A percentile compares a stretch with the other conserved stretches of the same genome.
These are phyloP conservation scores for Nesidiocoris tenuis DNA, from an alignment of 2,888 invertebrate genomes.

Conservation along the genomic window DNA sequence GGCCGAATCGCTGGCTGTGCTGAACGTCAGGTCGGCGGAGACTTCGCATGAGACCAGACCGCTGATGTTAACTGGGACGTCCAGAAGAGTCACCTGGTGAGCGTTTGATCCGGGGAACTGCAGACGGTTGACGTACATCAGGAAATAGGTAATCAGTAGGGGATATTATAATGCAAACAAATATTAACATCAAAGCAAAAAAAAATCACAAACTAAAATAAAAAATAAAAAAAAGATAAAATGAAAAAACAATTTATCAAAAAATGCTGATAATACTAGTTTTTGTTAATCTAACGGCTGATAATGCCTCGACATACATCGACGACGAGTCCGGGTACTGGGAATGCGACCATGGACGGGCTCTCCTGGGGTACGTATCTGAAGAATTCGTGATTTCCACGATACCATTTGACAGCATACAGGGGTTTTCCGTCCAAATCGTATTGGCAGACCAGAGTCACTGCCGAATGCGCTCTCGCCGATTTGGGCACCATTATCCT, in stretches of 20 bases:
- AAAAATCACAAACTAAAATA: too few species aligned
- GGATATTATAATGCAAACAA: too few species aligned
- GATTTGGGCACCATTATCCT: slow-evolving; percentile 46
- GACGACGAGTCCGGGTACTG: slow-evolving; percentile 46
- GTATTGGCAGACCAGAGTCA: slow-evolving; percentile 47
- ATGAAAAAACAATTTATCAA: too few species aligned
- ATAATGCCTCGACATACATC: too few species aligned
- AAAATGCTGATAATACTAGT: too few species aligned
- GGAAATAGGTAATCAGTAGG: too few species aligned
- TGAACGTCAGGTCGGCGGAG: slow-evolving; percentile 49
- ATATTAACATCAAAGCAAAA: too few species aligned
- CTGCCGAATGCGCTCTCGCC: slow-evolving; percentile 44
- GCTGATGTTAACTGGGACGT: slow-evolving; percentile 43
- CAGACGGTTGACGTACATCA: background rate
- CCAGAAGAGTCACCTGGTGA: slow-evolving; percentile 48
- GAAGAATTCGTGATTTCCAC: slow-evolving; percentile 49
- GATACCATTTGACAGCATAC: slow-evolving; percentile 50
- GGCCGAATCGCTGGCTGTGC: slow-evolving; percentile 45
- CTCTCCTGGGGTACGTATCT: slow-evolving; percentile 47
- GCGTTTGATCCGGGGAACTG: slow-evolving; percentile 48
- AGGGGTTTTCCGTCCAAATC: slow-evolving; percentile 45
- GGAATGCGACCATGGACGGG: slow-evolving; percentile 46
- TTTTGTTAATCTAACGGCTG: too few species aligned
- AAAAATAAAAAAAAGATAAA: too few species aligned
- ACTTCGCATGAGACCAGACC: slow-evolving; percentile 50